Base-by-base conservation (phyloP, 2,888 invertebrate species). In the Drosophila eohydei region DNA sequence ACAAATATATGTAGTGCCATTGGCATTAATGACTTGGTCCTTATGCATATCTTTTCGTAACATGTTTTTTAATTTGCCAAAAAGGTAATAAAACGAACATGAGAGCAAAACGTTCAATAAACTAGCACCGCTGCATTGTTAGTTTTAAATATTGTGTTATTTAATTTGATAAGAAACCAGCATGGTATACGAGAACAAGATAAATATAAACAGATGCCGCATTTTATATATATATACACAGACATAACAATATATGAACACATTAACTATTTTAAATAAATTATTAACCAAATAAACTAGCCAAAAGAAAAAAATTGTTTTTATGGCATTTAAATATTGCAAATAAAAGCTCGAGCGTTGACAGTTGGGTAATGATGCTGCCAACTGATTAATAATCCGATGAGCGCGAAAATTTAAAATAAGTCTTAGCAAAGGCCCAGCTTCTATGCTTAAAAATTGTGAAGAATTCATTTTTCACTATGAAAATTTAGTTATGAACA, bases 251-350 rank as follows among this genome's bases (percentile, higher is more conserved):
- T 68, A 74, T 68, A 80, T 66, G 36, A 70, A 81, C 71, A 75
- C 70, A 36, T 52, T 56, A 86, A 71, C 71, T 89, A 87, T 84
- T 84, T 84, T 84, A 80, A 89, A 89, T 77, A 84, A 84, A 87
- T 71, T 84, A 84, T 87, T 83, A 84, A 89, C 77, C 84, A 84
- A 89, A 89, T 87, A 82, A 84, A 84, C 64, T 89, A 83, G 87
- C 89, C 87, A 83, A 88, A 83, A 83, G 66, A 66, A 65, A 43
- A 3, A 12, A 14, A 4, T 12, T 36, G 60, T 74, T 61, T 70
- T 32, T 34, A 9, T 36, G 14, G 58, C 9, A 12, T 28, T 16
- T 11, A 14, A 28, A 32, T 43, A n/a, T 12, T 40, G 7, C n/a
- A 38, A 28, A n/a, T 9, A 30, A 43, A 28, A 9, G 4, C 16